Conservation (phyloP, 2,797 vertebrate species). For the Lithobates sylvaticus region DNA sequence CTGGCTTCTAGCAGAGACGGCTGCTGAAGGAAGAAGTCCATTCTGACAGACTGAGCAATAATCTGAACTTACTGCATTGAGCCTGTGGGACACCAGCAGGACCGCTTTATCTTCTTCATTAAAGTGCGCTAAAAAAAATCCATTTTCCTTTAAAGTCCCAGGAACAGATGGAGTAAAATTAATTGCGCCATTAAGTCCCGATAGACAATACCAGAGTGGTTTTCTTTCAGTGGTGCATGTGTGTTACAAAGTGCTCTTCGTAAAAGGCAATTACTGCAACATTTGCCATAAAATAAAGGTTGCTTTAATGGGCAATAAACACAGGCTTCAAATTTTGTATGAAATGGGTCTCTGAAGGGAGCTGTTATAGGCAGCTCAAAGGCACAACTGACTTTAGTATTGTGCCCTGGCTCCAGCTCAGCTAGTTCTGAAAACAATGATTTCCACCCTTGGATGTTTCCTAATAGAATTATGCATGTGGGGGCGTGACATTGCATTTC, state of each 20-base stretch:
- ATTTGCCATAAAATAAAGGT: constrained; percentile 93
- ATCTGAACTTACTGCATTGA: constrained; percentile 90
- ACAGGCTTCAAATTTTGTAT: constrained; percentile 88
- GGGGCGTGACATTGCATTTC: constrained; percentile 61
- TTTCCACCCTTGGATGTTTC: constrained; percentile 78
- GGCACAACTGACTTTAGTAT: constrained; percentile 80
- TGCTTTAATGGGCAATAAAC: constrained; percentile 94
- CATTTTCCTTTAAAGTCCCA: constrained; percentile 96
- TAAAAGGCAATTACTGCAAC: constrained; percentile 94
- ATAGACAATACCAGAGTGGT: constrained; percentile 91
- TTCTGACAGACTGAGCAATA: constrained; percentile 89
- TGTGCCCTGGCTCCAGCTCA: constrained; percentile 79
- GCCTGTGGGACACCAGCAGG: constrained; percentile 87
- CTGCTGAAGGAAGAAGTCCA: constrained; percentile 82
- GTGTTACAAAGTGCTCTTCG: constrained; percentile 89
- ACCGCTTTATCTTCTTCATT: constrained; percentile 97
- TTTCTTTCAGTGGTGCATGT: constrained; percentile 91
- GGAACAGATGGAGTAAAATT: constrained; percentile 96
- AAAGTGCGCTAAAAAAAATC: constrained; percentile 93
- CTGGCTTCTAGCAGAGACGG: constrained; percentile 77
- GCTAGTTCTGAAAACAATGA: constrained; percentile 82
- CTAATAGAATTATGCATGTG: constrained; percentile 77
- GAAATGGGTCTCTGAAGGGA: constrained; percentile 86
- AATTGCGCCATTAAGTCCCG: constrained; percentile 96
- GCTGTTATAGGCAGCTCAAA: constrained; percentile 83